phyloP scores from a whole-genome alignment of 2,113 vertebrate genomes.

The Lepus americanus region DNA sequence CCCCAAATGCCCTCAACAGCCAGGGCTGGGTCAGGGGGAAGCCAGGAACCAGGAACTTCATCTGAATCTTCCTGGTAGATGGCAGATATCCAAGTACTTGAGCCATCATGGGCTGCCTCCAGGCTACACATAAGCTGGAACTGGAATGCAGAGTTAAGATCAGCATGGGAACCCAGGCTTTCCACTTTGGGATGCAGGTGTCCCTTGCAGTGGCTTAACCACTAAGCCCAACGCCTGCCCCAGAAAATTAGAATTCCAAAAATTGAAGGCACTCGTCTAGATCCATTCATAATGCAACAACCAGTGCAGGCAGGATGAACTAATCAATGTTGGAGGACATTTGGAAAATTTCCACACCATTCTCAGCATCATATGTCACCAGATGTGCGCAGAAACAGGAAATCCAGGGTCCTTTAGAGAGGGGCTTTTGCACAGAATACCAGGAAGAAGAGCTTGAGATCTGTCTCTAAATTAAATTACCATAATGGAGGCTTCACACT shows the following conservation, averaged over 20 bases:
- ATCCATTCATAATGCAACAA: background rate
- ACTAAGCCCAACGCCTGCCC: background rate
- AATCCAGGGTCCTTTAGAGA: background rate
- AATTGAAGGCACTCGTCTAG: conserved; percentile 9
- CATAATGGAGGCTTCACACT: background rate
- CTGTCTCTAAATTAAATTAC: background rate
- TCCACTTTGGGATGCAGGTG: too few relatives aligned
- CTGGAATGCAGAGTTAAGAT: too few relatives aligned
- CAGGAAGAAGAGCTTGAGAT: conserved; percentile 30
- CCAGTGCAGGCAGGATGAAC: background rate
- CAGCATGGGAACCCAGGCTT: too few relatives aligned
- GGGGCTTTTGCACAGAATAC: background rate
- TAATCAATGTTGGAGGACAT: background rate
- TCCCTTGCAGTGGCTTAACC: background rate
- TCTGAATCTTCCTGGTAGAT: too few relatives aligned
- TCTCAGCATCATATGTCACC: background rate
- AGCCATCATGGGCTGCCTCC: too few relatives aligned
- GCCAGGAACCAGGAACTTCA: too few relatives aligned
- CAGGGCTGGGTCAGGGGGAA: too few relatives aligned
- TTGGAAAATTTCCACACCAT: conserved; percentile 31
- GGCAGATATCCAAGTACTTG: too few relatives aligned
- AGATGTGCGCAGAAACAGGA: background rate
- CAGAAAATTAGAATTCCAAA: background rate
- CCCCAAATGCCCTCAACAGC: too few relatives aligned
- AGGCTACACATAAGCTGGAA: too few relatives aligned